A percentile compares a stretch with the other conserved stretches of the same genome.
Evolutionary conservation across 2,888 invertebrate species (phyloP).

Genomic region (Cantharis rustica): DNA sequence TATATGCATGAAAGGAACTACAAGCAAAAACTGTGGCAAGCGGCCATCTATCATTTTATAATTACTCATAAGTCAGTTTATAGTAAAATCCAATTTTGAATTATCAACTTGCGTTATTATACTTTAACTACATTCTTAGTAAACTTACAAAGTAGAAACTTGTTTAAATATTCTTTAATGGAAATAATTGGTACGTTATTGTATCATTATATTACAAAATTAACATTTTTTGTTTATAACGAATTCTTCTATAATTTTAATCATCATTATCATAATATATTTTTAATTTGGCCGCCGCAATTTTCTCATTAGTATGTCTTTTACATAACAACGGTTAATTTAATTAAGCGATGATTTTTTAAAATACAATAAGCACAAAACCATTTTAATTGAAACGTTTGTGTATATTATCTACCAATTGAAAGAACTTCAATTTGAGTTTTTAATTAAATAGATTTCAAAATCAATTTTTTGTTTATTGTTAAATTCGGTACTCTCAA

Average conservation of each 20-base stretch:
- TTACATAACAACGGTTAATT: not conserved
- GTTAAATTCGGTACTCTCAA: not conserved
- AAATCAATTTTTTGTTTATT: not conserved
- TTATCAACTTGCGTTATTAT: not conserved
- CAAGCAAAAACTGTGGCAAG: slow-evolving; percentile 11
- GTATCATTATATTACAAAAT: not conserved
- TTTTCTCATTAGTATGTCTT: not conserved
- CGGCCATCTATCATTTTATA: slow-evolving; percentile 28
- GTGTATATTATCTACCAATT: not conserved
- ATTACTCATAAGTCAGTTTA: slow-evolving; percentile 22
- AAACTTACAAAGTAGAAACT: not conserved
- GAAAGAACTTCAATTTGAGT: not conserved
- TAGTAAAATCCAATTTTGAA: slow-evolving; percentile 15
- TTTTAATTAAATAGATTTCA: not conserved
- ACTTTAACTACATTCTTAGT: slow-evolving; percentile 1
- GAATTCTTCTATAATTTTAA: not conserved
- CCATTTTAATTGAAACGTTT: not conserved
- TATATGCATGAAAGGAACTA: slow-evolving; percentile 15
- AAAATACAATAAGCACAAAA: not conserved
- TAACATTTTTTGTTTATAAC: not conserved
- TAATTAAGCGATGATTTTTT: not conserved
- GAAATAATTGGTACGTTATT: not conserved
- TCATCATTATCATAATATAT: not conserved
- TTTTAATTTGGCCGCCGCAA: not conserved
- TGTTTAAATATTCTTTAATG: not conserved